Percentiles rank a stretch among this genome's conserved stretches.
Evolutionary conservation across 2,888 invertebrate species (phyloP).

Genomic region (Azorinus chamasolen): DNA sequence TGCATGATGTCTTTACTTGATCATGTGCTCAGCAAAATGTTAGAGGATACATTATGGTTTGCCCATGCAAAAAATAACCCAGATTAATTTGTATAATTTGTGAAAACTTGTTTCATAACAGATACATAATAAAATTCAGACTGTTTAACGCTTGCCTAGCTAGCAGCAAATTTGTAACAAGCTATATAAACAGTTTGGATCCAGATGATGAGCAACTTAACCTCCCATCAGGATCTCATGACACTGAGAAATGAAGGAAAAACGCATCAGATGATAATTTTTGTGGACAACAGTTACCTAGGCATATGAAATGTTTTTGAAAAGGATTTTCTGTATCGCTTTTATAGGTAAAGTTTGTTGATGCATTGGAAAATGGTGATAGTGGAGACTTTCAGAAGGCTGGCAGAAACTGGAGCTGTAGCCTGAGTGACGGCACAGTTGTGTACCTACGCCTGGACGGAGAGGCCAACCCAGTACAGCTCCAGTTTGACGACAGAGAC

Average conservation of each 20-base stretch:
- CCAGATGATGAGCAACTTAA: too few species aligned
- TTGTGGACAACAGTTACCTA: too few species aligned
- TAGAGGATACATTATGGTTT: too few species aligned
- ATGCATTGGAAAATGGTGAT: slow-evolving; percentile 78
- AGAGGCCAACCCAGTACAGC: slow-evolving; percentile 72
- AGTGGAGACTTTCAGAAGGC: slow-evolving; percentile 73
- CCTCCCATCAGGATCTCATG: too few species aligned
- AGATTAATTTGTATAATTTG: neutral
- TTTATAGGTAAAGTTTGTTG: slow-evolving; percentile 81
- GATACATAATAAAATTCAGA: neutral
- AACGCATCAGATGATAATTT: too few species aligned
- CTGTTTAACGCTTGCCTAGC: too few species aligned
- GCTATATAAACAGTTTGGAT: too few species aligned
- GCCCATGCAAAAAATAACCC: neutral
- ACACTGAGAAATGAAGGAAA: too few species aligned
- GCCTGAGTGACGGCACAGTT: slow-evolving; percentile 81
- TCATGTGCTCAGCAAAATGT: too few species aligned
- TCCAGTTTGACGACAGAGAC: slow-evolving; percentile 81
- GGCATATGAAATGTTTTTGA: too few species aligned
- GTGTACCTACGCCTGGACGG: slow-evolving; percentile 77
- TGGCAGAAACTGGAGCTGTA: slow-evolving; percentile 79
- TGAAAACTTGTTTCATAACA: neutral
- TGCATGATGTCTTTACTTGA: too few species aligned
- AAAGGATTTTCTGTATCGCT: slow-evolving; percentile 4
- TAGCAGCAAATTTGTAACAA: too few species aligned